Evolutionary conservation across 2,888 invertebrate genomes (phyloP), one percentile per base, ranked within the genome.

Genomic region (Cosmopolites sordidus): DNA sequence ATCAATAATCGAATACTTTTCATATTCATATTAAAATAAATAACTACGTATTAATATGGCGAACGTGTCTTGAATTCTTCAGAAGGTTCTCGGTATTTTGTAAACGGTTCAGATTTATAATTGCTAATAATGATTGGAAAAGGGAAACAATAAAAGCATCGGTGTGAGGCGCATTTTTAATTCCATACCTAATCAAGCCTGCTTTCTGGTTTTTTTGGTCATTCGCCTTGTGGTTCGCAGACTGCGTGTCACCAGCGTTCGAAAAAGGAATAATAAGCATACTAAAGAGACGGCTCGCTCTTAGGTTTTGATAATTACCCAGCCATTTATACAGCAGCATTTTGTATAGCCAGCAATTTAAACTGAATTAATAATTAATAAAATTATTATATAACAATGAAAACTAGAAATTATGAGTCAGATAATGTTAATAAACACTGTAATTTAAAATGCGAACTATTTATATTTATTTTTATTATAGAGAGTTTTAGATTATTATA

Each of bases 1-100:
- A 38, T 49, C 27, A 43, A 2, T 37, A 12, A 46, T 39, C 17
- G 37, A 46, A 22, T 30, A 41, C 38, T 27, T 42, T 61, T 56
- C 49, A 53, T 59, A 63, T 63, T 59, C 58, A 61, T n/a, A 33
- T 60, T 46, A 18, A 48, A 43, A 9, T 47, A 47, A 51, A 56
- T 58, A 53, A 54, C 47, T 45, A 45, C 44, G 37, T 51, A 47
- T 53, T 55, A 56, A 55, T 49, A 50, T 45, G 37, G 38, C 12
- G n/a, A 37, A 45, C 54, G 54, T 46, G 54, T 12, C 16, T 9
- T 11, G 42, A 33, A 50, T 49, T n/a, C 5, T 42, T 16, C 48
- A 40, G 40, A 42, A 44, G 40, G 38, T 43, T 45, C 45, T 27
- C 42, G 37, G 12, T 37, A 50, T 45, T 14, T 17, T 42, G 18